phyloP scores from a whole-genome alignment of 2,113 vertebrate genomes.

The Rousettus leschenaultii region DNA sequence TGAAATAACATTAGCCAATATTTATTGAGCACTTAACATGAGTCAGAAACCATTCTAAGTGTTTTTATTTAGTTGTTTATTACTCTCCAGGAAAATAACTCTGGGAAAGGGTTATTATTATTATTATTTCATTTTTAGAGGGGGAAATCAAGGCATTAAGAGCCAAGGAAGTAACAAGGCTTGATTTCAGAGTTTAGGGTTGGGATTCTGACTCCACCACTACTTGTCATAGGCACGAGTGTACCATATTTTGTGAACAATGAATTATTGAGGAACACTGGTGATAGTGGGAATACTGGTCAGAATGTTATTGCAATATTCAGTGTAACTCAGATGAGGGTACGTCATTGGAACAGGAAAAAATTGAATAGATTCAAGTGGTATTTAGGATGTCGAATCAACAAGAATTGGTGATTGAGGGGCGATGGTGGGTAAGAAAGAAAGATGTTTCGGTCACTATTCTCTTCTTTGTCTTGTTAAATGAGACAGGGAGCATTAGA shows the following conservation, averaged over 20 bases:
- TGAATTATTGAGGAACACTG: not conserved
- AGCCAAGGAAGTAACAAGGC: not conserved
- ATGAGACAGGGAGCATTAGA: not conserved
- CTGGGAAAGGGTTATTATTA: not conserved
- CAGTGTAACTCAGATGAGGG: not conserved
- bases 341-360: not conserved
- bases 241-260: not conserved
- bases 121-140: not conserved
- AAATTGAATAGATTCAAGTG: not conserved
- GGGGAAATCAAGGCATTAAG: not conserved
- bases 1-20: not conserved
- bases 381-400: not conserved
- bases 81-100: not conserved
- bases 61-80: not conserved
- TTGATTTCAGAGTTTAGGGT: not conserved
- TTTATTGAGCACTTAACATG: not conserved
- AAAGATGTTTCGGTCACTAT: not conserved
- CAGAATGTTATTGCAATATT: not conserved
- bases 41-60: not conserved
- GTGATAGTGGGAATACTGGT: not conserved
- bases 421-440: not conserved
- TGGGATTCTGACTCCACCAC: not conserved
- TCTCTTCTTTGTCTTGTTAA: not conserved
- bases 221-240: not conserved
- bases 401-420: not conserved